phyloP scores from a whole-genome alignment of 2,797 vertebrate genomes.

The Cirrhinus mrigala region DNA sequence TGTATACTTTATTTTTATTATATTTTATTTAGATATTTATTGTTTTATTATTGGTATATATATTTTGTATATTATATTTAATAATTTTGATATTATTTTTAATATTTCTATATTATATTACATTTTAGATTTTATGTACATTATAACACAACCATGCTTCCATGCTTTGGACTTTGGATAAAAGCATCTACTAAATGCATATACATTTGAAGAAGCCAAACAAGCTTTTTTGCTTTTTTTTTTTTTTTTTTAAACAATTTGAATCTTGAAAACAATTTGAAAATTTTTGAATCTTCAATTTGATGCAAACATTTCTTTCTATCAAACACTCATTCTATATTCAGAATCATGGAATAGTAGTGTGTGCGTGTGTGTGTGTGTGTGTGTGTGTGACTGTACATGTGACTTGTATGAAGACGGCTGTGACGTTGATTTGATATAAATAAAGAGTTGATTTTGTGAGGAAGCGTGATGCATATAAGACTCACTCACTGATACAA shows the following conservation, averaged over 20 bases:
- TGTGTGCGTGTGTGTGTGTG: conserved; percentile 83
- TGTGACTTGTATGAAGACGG: neutral
- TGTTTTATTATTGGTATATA: neutral
- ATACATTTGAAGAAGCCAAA: neutral
- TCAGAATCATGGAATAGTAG: conserved; percentile 92
- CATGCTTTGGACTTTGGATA: neutral
- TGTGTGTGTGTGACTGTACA: conserved; percentile 32
- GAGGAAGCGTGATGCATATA: conserved; percentile 33
- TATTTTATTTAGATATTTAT: neutral
- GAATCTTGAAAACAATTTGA: neutral
- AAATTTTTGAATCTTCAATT: too few species aligned
- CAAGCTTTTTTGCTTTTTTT: too few species aligned
- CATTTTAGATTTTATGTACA: neutral
- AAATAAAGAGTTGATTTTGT: conserved; percentile 60
- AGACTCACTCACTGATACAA: conserved; percentile 56
- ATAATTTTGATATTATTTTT: neutral
- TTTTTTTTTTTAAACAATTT: neutral
- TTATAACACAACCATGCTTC: neutral
- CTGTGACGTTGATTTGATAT: conserved; percentile 75
- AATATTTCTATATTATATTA: neutral
- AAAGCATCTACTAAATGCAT: neutral
- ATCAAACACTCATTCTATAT: conserved; percentile 86
- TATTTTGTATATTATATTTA: neutral
- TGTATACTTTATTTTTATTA: too few species aligned
- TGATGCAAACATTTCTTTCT: neutral